Base-by-base conservation (phyloP, 2,113 vertebrate species). In the Bothrops jararaca region DNA sequence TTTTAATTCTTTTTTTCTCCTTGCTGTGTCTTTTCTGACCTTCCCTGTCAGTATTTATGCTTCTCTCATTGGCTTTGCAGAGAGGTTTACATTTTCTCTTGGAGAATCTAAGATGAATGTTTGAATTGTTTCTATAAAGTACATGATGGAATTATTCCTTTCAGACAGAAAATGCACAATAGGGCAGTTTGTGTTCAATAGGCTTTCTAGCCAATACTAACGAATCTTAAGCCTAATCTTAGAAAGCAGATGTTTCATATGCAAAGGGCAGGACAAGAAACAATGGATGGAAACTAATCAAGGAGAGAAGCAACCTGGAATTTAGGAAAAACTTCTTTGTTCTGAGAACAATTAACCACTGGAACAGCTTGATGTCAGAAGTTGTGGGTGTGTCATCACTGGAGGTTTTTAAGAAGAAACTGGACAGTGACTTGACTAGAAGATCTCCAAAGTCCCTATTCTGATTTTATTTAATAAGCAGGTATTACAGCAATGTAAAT, bases 81-180 rank as follows among this genome's bases (percentile, higher is more conserved):
- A 54, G 39, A 89, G 53, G 26, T 89, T 92, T 92, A 69, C 39
- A 26, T 85, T 15, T 92, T 57, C 92, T 57, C 88, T 92, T 64
- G 60, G 88, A 85, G 26, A 92, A 58, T 4, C 39, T 48, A 45
- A 69, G 53, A 11, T 89, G 88, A 89, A 92, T 58, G 50, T 56
- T 88, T 85, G 69, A 92, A 89, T 92, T 89, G 34, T 12, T 88
- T 48, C 86, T 60, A 45, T 88, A 88, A 92, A 88, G 42, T 88
- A 53, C 50, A 53, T 53, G 10, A 87, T 22, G 9, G 50, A 54
- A 69, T 92, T 5, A 2, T 60, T 89, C 34, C 34, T 56, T 89
- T 92, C 60, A 92, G 50, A 64, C 60, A 89, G 80, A 64, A 56
- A 64, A 22, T 74, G 56, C 64, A 54, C 53, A 22, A 45, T 58